These are phyloP conservation scores for Serranus cabrilla DNA, from an alignment of 2,797 vertebrate genomes.

Conservation along the genomic window DNA sequence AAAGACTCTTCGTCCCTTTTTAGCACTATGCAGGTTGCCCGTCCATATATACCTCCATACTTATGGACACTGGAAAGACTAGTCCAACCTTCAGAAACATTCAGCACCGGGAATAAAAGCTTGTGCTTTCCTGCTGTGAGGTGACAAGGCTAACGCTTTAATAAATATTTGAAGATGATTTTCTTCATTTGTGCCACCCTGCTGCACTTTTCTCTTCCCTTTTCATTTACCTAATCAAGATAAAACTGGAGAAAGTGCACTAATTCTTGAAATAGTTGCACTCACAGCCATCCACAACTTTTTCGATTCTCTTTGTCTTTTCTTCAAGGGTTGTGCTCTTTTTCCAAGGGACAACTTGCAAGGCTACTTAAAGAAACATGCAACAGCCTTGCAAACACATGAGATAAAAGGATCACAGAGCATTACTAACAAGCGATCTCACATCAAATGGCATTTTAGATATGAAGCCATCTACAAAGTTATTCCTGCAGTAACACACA, in stretches of 20 bases:
- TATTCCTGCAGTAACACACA: slow-evolving; percentile 31
- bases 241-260: background rate
- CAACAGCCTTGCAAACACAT: slow-evolving; percentile 21
- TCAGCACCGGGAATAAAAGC: background rate
- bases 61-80: background rate
- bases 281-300: slow-evolving; percentile 1
- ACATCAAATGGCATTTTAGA: slow-evolving; percentile 50
- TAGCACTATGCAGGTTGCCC: background rate
- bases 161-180: background rate
- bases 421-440: slow-evolving; percentile 25
- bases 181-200: background rate
- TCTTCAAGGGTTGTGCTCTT: background rate
- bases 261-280: background rate
- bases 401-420: slow-evolving; percentile 33
- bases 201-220: background rate
- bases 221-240: slow-evolving; percentile 9
- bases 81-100: background rate
- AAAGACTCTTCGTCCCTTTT: background rate
- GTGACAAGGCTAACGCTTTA: background rate
- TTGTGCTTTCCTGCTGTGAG: background rate
- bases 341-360: background rate
- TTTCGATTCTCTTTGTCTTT: slow-evolving; percentile 13
- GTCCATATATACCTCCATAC: background rate
- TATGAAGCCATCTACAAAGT: slow-evolving; percentile 15
- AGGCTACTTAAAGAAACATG: slow-evolving; percentile 21